Conservation (phyloP, 2,888 invertebrate species). For the Erynnis tages region DNA sequence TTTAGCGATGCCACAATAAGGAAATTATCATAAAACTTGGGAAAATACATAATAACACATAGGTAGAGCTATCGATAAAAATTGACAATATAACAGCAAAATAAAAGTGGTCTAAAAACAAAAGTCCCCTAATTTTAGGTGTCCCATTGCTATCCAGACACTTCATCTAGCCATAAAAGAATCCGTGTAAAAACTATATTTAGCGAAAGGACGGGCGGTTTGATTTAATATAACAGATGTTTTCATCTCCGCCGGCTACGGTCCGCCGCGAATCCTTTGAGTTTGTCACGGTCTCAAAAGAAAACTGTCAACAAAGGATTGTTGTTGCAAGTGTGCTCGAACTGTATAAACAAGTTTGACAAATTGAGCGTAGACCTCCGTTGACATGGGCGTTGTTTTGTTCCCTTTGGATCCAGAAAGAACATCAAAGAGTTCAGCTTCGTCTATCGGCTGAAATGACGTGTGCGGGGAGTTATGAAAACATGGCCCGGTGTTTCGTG, state of each 20-base stretch:
- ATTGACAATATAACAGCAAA: too few species aligned
- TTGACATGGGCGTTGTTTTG: constrained; percentile 23
- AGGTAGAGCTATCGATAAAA: too few species aligned
- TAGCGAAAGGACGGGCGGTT: constrained; percentile 57
- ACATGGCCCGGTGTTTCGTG: not conserved
- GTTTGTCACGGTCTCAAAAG: constrained; percentile 63
- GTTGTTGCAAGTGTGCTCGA: constrained; percentile 73
- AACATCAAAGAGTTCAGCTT: constrained; percentile 21
- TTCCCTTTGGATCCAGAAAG: constrained; percentile 12
- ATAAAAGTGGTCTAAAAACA: too few species aligned
- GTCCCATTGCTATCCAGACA: too few species aligned
- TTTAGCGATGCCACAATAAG: too few species aligned
- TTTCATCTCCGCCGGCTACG: constrained; percentile 61
- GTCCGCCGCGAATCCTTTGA: constrained; percentile 67
- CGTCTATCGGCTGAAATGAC: constrained; percentile 21
- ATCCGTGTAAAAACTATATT: constrained; percentile 39
- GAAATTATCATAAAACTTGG: too few species aligned
- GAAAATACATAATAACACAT: too few species aligned
- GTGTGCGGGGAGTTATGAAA: constrained; percentile 13
- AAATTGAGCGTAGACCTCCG: constrained; percentile 49
- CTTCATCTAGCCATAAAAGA: too few species aligned
- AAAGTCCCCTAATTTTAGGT: too few species aligned
- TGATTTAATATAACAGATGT: constrained; percentile 70
- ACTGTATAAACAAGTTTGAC: constrained; percentile 66
- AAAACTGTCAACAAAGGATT: constrained; percentile 67